Conservation (phyloP, 2,888 invertebrate species). For the Nephrotoma guestfalica region DNA sequence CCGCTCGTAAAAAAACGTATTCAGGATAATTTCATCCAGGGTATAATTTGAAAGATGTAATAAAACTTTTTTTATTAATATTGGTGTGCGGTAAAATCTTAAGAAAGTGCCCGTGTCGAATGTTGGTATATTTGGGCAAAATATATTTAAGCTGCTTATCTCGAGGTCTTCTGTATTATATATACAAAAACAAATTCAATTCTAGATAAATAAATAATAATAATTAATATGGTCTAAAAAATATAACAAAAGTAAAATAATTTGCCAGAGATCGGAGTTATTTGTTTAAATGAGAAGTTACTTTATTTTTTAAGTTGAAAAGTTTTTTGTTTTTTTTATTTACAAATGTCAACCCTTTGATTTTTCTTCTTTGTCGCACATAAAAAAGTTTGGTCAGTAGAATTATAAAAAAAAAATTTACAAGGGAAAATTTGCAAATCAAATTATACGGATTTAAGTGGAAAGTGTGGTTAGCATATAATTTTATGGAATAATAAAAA, state of each 20-base stretch:
- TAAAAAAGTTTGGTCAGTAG: background rate
- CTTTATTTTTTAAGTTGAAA: background rate
- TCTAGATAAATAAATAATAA: background rate
- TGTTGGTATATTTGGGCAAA: background rate
- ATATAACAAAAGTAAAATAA: background rate
- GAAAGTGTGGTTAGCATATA: background rate
- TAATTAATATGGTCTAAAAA: background rate
- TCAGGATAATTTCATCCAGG: background rate
- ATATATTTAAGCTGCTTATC: background rate
- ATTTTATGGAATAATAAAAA: background rate
- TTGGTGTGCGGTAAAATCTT: background rate
- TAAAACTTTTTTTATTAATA: background rate
- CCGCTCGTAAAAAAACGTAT: background rate
- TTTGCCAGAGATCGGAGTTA: background rate
- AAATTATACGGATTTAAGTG: background rate
- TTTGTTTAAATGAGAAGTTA: background rate
- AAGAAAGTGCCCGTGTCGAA: background rate
- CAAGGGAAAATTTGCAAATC: background rate
- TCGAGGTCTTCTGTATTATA: background rate
- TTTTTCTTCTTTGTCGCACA: background rate
- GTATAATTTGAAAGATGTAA: background rate
- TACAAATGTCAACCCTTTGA: background rate
- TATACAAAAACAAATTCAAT: background rate
- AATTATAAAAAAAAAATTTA: background rate
- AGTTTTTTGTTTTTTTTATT: background rate